A percentile compares a stretch with the other conserved stretches of the same genome.
phyloP scores from a whole-genome alignment of 2,113 vertebrate genomes.

The Chlorodrepanis virens region DNA sequence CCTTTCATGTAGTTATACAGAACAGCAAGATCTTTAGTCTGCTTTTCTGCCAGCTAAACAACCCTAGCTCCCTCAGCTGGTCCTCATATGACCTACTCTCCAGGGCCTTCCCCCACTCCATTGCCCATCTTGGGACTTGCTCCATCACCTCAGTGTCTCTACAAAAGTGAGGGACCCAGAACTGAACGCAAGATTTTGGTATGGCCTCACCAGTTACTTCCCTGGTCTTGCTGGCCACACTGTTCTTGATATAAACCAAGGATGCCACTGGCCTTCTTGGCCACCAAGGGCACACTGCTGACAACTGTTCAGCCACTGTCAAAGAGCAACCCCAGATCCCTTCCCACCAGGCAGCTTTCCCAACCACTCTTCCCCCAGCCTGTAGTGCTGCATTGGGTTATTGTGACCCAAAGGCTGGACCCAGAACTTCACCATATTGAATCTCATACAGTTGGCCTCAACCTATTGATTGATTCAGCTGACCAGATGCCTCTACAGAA shows the following conservation, averaged over 20 bases:
- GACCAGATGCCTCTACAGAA: neutral
- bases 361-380: neutral
- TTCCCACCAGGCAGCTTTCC: neutral
- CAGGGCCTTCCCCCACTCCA: neutral
- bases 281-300: neutral
- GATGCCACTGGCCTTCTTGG: neutral
- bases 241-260: neutral
- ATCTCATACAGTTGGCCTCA: neutral
- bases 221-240: neutral
- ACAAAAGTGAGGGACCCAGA: neutral
- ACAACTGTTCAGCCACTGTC: neutral
- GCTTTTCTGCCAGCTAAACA: neutral
- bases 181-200: neutral
- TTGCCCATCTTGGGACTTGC: neutral
- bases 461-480: neutral
- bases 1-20: neutral
- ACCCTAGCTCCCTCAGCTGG: neutral
- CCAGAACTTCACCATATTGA: neutral
- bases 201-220: neutral
- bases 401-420: neutral
- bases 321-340: neutral
- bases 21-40: neutral
- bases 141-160: neutral
- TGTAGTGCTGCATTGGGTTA: neutral
- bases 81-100: neutral